Base-by-base conservation (phyloP, 2,113 vertebrate genomes). In the Scophthalmus maximus region DNA sequence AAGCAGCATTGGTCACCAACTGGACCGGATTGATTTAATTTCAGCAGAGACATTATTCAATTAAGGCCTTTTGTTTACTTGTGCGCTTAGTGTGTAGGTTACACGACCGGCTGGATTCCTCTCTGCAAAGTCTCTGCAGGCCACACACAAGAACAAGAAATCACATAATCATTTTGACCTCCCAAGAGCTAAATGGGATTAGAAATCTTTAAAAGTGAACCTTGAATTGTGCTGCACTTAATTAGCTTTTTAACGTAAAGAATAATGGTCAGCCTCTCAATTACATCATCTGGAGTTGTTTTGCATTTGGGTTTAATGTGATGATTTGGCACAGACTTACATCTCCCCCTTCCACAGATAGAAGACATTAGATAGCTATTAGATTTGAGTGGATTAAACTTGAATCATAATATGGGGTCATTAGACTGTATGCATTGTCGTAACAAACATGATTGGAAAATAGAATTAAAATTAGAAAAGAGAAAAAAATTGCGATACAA, bases 231-330 rank as follows among this genome's bases (percentile, higher is more conserved):
- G 38, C 69, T 68, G 76, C 50, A 50, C 42, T 64, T 68, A 11
- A 71, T 78, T 71, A 80, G 60, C 34, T 68, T 76, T 23, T 63
- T 27, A 78, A 77, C 52, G 75, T 71, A 67, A 74, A 68, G 42
- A 74, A 63, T 56, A 53, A 56, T 56, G 44, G 63, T 68, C 49
- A 20, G 23, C 32, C 44, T 53, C 12, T 76, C 42, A 32, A 66
- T 76, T 46, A 75, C 68, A 69, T 73, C 59, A 76, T 65, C 26
- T 36, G 23, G 9, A 46, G 27, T 65, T 72, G 62, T 83, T 81
- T 74, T 29, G 61, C 32, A 38, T 76, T 46, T 46, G 42, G 8
- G 42, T 46, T 20, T 46, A 46, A 46, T 46, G 42, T 46, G 42
- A 46, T 46, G n/a, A 46, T 46, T 46, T n/a, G n/a, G 42, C 42